phyloP scores from a whole-genome alignment of 2,888 invertebrate species.

The Actias luna region DNA sequence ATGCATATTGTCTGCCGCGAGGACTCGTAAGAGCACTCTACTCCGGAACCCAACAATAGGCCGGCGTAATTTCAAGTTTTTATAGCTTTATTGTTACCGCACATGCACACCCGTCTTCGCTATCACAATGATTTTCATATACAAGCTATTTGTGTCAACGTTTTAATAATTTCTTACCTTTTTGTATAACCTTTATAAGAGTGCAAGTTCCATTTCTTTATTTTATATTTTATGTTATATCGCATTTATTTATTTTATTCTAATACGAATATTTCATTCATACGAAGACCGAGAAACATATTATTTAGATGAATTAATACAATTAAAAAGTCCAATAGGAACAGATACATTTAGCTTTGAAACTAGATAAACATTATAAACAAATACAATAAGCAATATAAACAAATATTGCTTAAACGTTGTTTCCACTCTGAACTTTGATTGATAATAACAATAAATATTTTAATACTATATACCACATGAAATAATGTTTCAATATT shows the following conservation, averaged over 20 bases:
- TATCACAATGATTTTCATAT: slow-evolving; percentile 17
- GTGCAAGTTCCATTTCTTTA: background rate
- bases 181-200: slow-evolving; percentile 3
- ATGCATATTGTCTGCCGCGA: slow-evolving; percentile 67
- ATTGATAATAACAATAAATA: too few relatives aligned
- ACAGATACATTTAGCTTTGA: too few relatives aligned
- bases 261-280: background rate
- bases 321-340: too few relatives aligned
- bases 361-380: too few relatives aligned
- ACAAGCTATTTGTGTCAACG: slow-evolving; percentile 17
- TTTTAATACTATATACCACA: too few relatives aligned
- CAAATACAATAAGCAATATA: too few relatives aligned
- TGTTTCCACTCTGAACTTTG: too few relatives aligned
- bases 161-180: slow-evolving; percentile 1
- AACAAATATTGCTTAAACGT: too few relatives aligned
- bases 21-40: slow-evolving; percentile 54
- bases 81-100: slow-evolving; percentile 43
- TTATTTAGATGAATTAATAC: too few relatives aligned
- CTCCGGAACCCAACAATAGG: slow-evolving; percentile 54
- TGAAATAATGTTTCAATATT: too few relatives aligned
- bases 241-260: background rate
- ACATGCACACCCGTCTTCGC: slow-evolving; percentile 20
- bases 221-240: slow-evolving; percentile 6
- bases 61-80: slow-evolving; percentile 55
- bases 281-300: background rate